Percentiles rank a stretch among this genome's conserved stretches.
phyloP scores from a whole-genome alignment of 2,797 vertebrate species.

The Crax fasciolata region DNA sequence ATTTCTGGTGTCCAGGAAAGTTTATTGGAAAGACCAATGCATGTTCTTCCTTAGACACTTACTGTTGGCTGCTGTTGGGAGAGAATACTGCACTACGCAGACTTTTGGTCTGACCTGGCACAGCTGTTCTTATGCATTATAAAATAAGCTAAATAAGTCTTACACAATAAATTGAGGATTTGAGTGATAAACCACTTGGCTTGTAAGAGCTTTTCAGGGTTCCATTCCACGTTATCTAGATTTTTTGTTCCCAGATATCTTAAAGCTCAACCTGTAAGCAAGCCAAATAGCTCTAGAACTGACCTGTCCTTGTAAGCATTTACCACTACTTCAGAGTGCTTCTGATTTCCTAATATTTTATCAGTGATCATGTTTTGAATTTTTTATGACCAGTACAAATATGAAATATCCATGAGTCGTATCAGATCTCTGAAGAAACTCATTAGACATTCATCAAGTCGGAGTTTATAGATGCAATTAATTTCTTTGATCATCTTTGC shows the following conservation, averaged over 20 bases:
- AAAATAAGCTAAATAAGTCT: neutral
- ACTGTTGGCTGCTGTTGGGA: neutral
- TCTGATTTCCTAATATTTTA: neutral
- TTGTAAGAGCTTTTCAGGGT: neutral
- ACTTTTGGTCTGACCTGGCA: neutral
- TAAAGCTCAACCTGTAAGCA: neutral
- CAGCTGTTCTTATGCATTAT: neutral
- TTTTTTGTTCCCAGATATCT: neutral
- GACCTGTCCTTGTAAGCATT: neutral
- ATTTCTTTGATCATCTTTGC: neutral
- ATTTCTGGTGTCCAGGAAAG: neutral
- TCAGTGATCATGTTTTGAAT: neutral
- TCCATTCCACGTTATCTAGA: neutral
- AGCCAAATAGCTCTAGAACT: neutral
- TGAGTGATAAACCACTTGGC: neutral
- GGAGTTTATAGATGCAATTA: neutral
- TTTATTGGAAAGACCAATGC: neutral
- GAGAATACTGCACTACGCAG: neutral
- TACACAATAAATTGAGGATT: neutral
- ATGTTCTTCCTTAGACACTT: neutral
- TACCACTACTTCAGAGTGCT: neutral
- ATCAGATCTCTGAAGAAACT: neutral
- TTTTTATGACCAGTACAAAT: neutral
- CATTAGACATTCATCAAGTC: neutral
- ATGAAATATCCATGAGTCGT: neutral